Evolutionary conservation across 2,888 invertebrate genomes (phyloP), one percentile per base, ranked within the genome.

Genomic region (Aspidiotus destructor): DNA sequence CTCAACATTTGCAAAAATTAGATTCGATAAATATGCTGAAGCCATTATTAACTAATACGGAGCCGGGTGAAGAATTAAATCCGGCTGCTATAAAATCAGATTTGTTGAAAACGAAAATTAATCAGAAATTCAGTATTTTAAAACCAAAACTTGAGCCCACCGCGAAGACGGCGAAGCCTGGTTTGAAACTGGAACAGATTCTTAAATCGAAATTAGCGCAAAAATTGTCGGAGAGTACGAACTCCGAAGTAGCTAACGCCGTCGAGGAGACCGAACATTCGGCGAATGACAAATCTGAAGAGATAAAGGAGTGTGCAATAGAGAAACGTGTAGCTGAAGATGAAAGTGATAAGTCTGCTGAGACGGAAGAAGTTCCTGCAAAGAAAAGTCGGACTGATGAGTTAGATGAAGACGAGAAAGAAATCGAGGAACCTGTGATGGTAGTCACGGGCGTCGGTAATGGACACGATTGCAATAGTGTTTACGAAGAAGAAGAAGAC

Each of bases 381-480:
- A 79, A 73, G 54, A 73, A 73, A 79, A 78, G 73, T 69, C 67
- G 60, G 57, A 65, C 73, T 54, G 69, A 71, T 57, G 54, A 64
- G 15, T 67, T 69, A 17, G 75, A 75, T 17, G 75, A 87, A 62
- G 84, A 88, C 41, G 89, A 89, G 74, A 28, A 28, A 28, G 83
- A 82, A 72, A 86, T 91, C 68, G 85, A 85, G 74, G 92, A 91
- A 77, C 82, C 85, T 0, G 79, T 86, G 0, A 80, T 87, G 79
- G 84, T 81, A 76, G 81, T 90, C 75, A 82, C 80, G 73, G 89
- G 89, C 0, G 84, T 84, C 74, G 92, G 91, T 54, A 82, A 78
- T 73, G 92, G 91, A 7, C 79, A 76, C 17, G 86, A 87, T 41
- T 89, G 87, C 75, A 85, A 40, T 40, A 15, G 41, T 55, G 1